These are phyloP conservation scores for Hydrozoanthus tunicans DNA, from an alignment of 64 coral and sea anemone species.

Conservation along the genomic window DNA sequence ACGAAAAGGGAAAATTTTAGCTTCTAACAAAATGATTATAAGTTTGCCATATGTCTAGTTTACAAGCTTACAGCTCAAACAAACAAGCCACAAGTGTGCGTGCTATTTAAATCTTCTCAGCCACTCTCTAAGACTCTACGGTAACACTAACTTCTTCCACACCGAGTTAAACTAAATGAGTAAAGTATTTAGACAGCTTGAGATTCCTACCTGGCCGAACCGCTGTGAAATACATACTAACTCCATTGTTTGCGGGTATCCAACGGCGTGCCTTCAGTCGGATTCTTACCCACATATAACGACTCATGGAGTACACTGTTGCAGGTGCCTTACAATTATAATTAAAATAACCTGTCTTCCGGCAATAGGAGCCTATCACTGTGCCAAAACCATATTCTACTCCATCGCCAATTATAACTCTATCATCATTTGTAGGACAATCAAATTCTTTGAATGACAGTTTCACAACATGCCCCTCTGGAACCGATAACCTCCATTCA, in stretches of 20 bases:
- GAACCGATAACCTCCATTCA: neutral
- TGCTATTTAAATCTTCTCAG: too few relatives aligned
- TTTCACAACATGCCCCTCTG: conserved; percentile 27
- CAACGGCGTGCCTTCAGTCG: neutral
- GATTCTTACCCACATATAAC: neutral
- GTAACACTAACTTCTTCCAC: too few relatives aligned
- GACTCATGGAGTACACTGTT: conserved; percentile 12
- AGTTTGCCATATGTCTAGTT: too few relatives aligned
- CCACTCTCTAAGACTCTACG: too few relatives aligned
- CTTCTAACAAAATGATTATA: too few relatives aligned
- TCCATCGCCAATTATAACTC: conserved; percentile 25
- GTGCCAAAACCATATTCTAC: neutral
- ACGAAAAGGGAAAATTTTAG: too few relatives aligned
- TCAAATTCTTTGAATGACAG: conserved; percentile 40
- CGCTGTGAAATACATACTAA: conserved; percentile 32
- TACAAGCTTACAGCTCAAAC: too few relatives aligned
- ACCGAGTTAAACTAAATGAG: too few relatives aligned
- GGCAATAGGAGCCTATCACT: conserved; percentile 40
- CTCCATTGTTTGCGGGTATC: neutral
- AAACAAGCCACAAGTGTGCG: too few relatives aligned
- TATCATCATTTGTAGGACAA: neutral
- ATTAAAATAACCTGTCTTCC: neutral
- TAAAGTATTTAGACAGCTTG: too few relatives aligned
- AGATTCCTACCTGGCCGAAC: conserved; percentile 36
- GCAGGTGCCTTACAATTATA: neutral